A percentile compares a stretch with the other conserved stretches of the same genome.
phyloP scores from a whole-genome alignment of 2,113 vertebrate genomes.

The Noctilio leporinus region DNA sequence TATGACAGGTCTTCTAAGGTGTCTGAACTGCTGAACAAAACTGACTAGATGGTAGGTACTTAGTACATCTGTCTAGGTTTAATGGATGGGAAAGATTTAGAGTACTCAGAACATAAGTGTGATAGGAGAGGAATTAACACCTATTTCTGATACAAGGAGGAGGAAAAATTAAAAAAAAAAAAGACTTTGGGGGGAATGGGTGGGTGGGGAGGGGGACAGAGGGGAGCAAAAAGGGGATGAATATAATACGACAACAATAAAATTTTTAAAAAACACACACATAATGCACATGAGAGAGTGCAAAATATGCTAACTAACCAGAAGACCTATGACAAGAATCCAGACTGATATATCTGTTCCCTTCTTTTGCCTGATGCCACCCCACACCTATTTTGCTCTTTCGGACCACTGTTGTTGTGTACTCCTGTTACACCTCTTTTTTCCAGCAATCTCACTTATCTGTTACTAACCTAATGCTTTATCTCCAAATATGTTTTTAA shows the following conservation, averaged over 20 bases:
- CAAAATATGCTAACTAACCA: not conserved
- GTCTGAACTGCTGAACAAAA: not conserved
- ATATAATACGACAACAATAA: too few relatives aligned
- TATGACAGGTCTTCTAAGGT: not conserved
- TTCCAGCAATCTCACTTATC: not conserved
- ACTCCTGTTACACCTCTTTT: not conserved
- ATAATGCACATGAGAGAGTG: not conserved
- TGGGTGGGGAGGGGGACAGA: too few relatives aligned
- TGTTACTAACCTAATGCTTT: not conserved
- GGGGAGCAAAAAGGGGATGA: too few relatives aligned
- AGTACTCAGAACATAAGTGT: not conserved
- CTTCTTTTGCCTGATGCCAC: not conserved
- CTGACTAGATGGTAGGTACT: not conserved
- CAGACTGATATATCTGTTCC: not conserved
- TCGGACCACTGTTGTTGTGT: not conserved
- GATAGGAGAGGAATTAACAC: not conserved
- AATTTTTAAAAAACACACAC: not conserved
- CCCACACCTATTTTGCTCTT: not conserved
- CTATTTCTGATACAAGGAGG: not conserved
- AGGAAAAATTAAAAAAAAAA: not conserved
- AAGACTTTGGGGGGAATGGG: too few relatives aligned
- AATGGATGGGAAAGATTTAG: not conserved
- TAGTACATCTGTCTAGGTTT: not conserved
- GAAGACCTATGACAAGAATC: not conserved
- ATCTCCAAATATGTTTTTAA: constrained; percentile 3